Percentiles rank a stretch among this genome's conserved stretches.
phyloP scores from a whole-genome alignment of 2,113 vertebrate genomes.

The Casuarius casuarius region DNA sequence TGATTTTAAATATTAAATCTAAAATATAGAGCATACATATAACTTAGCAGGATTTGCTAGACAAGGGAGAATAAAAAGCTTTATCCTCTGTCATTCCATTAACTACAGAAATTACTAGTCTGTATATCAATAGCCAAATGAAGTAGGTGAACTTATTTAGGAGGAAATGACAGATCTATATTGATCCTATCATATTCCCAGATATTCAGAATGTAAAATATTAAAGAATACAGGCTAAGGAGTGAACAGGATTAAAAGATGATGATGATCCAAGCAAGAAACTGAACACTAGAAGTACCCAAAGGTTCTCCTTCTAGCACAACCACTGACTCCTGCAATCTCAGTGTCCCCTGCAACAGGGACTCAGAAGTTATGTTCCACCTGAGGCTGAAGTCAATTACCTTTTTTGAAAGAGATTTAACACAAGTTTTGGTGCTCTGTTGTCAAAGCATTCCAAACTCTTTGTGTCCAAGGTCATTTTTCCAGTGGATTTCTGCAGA shows the following conservation, averaged over 20 bases:
- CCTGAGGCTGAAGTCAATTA: neutral
- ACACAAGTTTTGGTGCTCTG: neutral
- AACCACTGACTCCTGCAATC: neutral
- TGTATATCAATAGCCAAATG: neutral
- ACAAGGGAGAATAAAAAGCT: neutral
- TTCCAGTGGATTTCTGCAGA: neutral
- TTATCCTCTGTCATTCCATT: neutral
- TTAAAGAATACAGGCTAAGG: neutral
- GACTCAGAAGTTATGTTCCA: neutral
- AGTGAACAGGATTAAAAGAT: neutral
- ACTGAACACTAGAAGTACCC: neutral
- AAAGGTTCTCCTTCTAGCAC: neutral
- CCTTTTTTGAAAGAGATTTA: neutral
- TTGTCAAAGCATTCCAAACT: neutral
- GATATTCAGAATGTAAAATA: neutral
- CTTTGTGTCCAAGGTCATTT: neutral
- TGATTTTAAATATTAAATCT: neutral
- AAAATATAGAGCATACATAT: neutral
- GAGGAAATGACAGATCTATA: neutral
- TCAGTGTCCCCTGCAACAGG: neutral
- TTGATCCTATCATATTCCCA: neutral
- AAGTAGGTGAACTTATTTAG: neutral
- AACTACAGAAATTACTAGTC: neutral
- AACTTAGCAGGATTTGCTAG: neutral
- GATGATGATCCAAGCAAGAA: neutral